Conservation (phyloP, 2,888 invertebrate species). For the Morpho helenor region DNA sequence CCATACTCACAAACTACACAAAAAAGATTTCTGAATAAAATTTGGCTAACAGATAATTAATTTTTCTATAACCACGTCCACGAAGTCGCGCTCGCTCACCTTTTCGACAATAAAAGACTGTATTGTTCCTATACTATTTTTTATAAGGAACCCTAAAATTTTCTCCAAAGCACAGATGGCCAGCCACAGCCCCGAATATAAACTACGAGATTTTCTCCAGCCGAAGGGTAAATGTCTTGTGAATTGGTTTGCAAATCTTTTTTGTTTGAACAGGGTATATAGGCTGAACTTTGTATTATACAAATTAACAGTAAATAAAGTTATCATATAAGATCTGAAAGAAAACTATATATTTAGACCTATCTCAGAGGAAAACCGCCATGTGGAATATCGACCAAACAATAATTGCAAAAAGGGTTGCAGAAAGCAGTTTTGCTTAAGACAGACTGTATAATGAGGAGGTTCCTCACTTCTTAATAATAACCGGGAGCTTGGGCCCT, state of each 20-base stretch:
- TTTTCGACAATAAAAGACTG: neutral
- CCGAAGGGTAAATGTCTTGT: conserved; percentile 24
- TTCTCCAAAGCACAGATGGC: conserved; percentile 19
- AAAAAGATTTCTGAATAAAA: too few species aligned
- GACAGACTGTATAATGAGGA: too few species aligned
- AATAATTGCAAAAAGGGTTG: too few species aligned
- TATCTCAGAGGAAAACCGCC: too few species aligned
- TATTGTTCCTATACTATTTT: neutral
- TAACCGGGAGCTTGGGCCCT: too few species aligned
- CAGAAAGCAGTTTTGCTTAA: too few species aligned
- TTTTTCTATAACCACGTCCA: too few species aligned
- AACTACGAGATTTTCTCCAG: conserved; percentile 23
- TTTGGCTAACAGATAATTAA: too few species aligned
- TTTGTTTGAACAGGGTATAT: conserved; percentile 10
- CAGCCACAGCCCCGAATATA: conserved; percentile 26
- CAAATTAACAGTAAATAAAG: neutral
- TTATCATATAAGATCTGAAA: neutral
- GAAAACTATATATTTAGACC: neutral
- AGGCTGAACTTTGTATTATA: conserved; percentile 1
- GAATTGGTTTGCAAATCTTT: conserved; percentile 27
- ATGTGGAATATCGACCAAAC: too few species aligned
- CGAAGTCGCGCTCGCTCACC: too few species aligned
- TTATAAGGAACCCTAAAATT: conserved; percentile 2
- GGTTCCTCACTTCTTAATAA: too few species aligned
- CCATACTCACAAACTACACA: too few species aligned